phyloP scores from a whole-genome alignment of 2,113 vertebrate genomes.

The Nothocercus julius region DNA sequence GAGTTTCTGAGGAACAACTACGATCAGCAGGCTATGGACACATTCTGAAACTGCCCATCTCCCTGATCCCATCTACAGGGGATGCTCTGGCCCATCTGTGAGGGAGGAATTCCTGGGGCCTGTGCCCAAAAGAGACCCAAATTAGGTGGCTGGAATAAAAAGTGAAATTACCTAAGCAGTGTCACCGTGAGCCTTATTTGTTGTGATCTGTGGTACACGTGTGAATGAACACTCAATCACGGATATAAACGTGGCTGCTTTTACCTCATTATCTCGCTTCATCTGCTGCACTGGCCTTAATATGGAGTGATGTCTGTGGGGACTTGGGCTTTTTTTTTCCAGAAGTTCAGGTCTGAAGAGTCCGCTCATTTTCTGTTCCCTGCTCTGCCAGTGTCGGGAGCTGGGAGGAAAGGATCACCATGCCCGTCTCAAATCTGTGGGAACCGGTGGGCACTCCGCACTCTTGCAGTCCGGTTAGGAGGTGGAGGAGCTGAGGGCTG shows the following conservation, averaged over 20 bases:
- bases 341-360: not conserved
- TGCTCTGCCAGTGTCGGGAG: not conserved
- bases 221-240: not conserved
- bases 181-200: fast-evolving
- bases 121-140: not conserved
- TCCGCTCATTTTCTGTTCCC: fast-evolving
- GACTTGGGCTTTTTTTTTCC: too few species aligned
- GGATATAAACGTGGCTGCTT: not conserved
- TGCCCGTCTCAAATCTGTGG: fast-evolving
- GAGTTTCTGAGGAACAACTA: fast-evolving
- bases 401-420: fast-evolving
- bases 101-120: not conserved
- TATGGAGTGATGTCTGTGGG: not conserved
- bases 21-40: fast-evolving
- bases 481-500: not conserved
- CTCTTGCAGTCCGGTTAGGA: fast-evolving
- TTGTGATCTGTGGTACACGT: not conserved
- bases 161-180: fast-evolving
- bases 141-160: not conserved
- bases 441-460: too few species aligned
- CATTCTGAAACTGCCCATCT: not conserved
- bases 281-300: not conserved
- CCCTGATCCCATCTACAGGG: not conserved
- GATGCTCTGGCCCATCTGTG: not conserved
- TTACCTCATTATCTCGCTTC: not conserved